These are phyloP conservation scores for Lacerta bilineata DNA, from an alignment of 2,797 vertebrate species.

Conservation along the genomic window DNA sequence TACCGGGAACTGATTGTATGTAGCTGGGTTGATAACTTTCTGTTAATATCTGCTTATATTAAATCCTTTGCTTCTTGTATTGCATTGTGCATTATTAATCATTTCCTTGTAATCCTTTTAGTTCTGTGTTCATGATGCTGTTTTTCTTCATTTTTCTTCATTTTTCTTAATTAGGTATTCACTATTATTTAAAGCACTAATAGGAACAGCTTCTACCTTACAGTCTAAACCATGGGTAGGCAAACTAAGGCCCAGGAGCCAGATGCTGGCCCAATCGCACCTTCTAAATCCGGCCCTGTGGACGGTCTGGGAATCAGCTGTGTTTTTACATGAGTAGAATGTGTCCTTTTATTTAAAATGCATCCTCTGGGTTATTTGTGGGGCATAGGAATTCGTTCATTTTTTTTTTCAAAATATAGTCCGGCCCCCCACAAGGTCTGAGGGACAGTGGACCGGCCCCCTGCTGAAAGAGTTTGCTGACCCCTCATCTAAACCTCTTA, in stretches of 20 bases:
- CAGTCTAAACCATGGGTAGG: conserved; percentile 21
- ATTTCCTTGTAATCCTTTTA: conserved; percentile 43
- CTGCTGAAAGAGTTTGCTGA: no score
- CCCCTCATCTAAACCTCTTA: conserved; percentile 40
- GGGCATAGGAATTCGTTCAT: no score
- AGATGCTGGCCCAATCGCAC: no score
- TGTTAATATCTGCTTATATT: neutral
- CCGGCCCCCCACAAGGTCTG: no score
- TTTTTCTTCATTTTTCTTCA: conserved; percentile 60
- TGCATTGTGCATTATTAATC: conserved; percentile 33
- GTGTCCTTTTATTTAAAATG: no score
- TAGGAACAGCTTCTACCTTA: conserved; percentile 26
- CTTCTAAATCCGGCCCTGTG: no score
- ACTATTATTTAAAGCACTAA: conserved; percentile 55
- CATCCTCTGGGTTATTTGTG: no score
- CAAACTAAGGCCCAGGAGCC: no score
- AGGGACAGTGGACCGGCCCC: no score
- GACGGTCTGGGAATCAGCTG: no score
- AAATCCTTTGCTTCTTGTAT: neutral
- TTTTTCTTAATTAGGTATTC: conserved; percentile 40
- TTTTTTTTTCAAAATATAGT: no score
- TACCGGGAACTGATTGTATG: conserved; percentile 95
- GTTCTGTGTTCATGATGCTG: conserved; percentile 37
- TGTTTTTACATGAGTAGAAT: no score
- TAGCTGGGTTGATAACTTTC: conserved; percentile 19